phyloP scores from a whole-genome alignment of 2,113 vertebrate species.

The Nyctibius bracteatus region DNA sequence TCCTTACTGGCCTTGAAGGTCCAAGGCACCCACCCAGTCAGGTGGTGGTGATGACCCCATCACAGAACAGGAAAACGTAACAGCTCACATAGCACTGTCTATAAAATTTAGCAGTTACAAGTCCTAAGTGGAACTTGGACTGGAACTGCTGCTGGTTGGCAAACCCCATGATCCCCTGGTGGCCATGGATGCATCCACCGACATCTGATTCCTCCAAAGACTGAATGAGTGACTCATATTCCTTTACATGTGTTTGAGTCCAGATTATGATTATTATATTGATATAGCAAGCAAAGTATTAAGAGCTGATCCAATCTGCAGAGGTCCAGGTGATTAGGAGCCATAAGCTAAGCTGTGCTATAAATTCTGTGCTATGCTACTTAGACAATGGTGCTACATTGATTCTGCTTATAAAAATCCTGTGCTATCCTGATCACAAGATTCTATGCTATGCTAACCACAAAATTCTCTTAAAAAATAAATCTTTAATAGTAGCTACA shows the following conservation, averaged over 20 bases:
- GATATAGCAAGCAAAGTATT: not conserved
- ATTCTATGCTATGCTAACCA: not conserved
- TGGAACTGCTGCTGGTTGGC: not conserved
- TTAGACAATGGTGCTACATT: not conserved
- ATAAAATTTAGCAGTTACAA: not conserved
- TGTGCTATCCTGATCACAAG: not conserved
- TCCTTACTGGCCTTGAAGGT: not conserved
- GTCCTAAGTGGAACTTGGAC: not conserved
- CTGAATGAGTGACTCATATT: not conserved
- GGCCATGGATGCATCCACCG: fast-evolving
- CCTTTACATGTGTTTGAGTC: not conserved
- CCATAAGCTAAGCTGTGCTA: not conserved
- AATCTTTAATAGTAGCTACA: not conserved
- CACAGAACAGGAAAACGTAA: not conserved
- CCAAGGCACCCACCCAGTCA: fast-evolving
- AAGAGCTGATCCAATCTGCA: not conserved
- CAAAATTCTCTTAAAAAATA: not conserved
- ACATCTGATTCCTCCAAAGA: not conserved
- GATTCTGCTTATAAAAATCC: not conserved
- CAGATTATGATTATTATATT: not conserved
- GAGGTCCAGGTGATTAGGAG: not conserved
- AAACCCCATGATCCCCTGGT: not conserved
- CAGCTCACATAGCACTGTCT: not conserved
- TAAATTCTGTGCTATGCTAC: not conserved
- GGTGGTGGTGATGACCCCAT: not conserved